Evolutionary conservation across 2,888 invertebrate species (phyloP), one percentile per base, ranked within the genome.

Genomic region (Coronaproctus castanopsis): DNA sequence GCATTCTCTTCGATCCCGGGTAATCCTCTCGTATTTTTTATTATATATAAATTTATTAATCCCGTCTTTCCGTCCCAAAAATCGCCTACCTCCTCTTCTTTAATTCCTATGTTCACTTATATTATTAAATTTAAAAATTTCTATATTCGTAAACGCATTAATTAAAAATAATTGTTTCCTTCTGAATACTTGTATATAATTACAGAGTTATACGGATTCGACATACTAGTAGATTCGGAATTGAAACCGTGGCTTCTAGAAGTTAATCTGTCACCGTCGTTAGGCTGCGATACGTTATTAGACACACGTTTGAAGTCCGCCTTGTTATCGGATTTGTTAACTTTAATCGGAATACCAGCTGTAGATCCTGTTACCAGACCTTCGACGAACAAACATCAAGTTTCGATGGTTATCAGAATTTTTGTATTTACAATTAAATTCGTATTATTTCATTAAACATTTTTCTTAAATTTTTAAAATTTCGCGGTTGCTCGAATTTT

Each of bases 241-340:
- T 73, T 95, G 66, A 92, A 93, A 69, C 95, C 96, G 0, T 96
- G 96, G 96, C 75, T 96, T 51, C 72, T 96, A 61, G 96, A 96
- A 74, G 90, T 95, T 22, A 96, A 96, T 71, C 75, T 96, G 21
- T 92, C 92, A 2, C 95, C 96, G 3, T 88, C 87, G 67, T 72
- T 90, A 66, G 87, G 86, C 65, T 90, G 93, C 71, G 95, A 96
- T 72, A 87, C 90, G 65, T 92, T 93, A 0, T 74, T 96, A 63
- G 96, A 96, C 73, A 83, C 91, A 52, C 83, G 92, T 68, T 81
- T 96, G 18, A 96, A 96, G 73, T 87, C 91, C 0, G 87, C 91
- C 2, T 79, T 96, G 71, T 75, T 96, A 66, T 82, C 90, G 1
- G 93, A 96, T 75, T 77, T 95, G 10, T 76, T 96, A 60, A 92